Base-by-base conservation (phyloP, 2,888 invertebrate genomes). In the Urechis unicinctus region DNA sequence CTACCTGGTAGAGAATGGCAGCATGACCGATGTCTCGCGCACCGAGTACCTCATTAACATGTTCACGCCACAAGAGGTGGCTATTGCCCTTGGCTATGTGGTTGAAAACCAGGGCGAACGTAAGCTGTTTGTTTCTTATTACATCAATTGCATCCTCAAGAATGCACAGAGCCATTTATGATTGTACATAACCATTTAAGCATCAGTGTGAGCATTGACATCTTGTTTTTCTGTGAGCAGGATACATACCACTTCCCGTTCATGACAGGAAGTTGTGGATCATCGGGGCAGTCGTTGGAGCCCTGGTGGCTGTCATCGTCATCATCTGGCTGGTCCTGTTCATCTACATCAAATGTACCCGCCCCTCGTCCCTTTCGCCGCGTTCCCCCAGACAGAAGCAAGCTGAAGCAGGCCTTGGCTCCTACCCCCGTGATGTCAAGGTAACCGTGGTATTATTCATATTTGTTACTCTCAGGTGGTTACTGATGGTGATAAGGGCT, bases 51-150 rank as follows among this genome's bases (percentile, higher is more conserved):
- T 57, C 45, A 54, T 62, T 36, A 25, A 52, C 22, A 47, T 54
- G 9, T 47, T 73, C 9, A 61, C 60, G 53, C 65, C 66, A 41
- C 72, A 73, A 53, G 70, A 73, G 50, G 59, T 72, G 44, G 72
- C 73, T 13, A 65, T 72, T 6, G 55, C 61, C 21, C 63, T 73
- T 1, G 63, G 66, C 36, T 66, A 70, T 30, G 67, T 69, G 2
- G 69, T 74, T 5, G 56, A 58, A 21, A 52, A 55, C 17, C 66
- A 65, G 29, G 72, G 71, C 13, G 64, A 66, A 59, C 56, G 73
- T 73, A 60, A 66, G 71, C n/a, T n/a, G n/a, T n/a, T n/a, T n/a
- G 28, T 24, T 13, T 13, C n/a, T n/a, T n/a, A 6, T 13, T 36
- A 13, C 36, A 36, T 36, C 13, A 36, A 36, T 36, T 45, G 45